Conservation (phyloP, 2,888 invertebrate genomes). For the Sinopyrophorus schimmeli region DNA sequence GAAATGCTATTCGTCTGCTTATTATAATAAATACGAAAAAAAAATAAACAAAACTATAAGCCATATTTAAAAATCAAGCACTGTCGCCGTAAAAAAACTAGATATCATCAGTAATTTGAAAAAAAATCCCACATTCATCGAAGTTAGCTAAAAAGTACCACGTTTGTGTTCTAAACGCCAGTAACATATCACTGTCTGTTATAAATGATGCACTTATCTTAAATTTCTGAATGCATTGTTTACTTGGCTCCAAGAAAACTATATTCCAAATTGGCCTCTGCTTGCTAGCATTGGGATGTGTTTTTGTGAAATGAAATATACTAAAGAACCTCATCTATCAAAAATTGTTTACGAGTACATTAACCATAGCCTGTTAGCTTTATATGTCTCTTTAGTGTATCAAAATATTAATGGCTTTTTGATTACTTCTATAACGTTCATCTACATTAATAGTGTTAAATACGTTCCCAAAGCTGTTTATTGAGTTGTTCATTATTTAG, state of each 20-base stretch:
- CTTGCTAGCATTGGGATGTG: constrained; percentile 17
- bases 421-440: constrained; percentile 5
- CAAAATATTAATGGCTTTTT: constrained; percentile 12
- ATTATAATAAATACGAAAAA: too few species aligned
- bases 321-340: constrained; percentile 19
- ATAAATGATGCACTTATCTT: constrained; percentile 24
- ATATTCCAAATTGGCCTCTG: constrained; percentile 19
- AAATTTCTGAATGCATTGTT: constrained; percentile 20
- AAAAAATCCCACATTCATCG: constrained; percentile 11
- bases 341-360: constrained; percentile 14
- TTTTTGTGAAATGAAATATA: constrained; percentile 22
- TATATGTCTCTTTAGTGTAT: neutral
- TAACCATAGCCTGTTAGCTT: neutral
- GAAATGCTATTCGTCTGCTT: too few species aligned
- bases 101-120: too few species aligned
- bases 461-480: too few species aligned
- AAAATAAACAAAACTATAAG: neutral
- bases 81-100: too few species aligned
- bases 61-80: neutral
- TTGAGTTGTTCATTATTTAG: too few species aligned
- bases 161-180: constrained; percentile 14
- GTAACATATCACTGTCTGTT: constrained; percentile 20
- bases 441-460: neutral
- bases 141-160: constrained; percentile 14
- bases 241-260: constrained; percentile 18